Percentiles rank a stretch among this genome's conserved stretches.
Evolutionary conservation across 2,797 vertebrate species (phyloP).

Genomic region (Anisognathus igniventris): DNA sequence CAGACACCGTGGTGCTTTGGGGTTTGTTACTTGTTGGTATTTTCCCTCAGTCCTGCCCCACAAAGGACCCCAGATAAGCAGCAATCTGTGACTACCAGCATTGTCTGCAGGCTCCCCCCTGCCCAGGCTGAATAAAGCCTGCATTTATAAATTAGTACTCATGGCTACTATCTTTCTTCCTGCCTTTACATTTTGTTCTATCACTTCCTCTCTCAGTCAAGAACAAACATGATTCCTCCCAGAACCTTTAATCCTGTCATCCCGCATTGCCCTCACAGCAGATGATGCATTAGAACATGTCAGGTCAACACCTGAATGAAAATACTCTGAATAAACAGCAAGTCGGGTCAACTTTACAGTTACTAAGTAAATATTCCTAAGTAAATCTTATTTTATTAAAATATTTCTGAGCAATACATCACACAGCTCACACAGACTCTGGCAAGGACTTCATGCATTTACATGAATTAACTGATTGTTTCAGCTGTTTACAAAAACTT

Average conservation of each 20-base stretch:
- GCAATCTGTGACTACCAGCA: background rate
- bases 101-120: background rate
- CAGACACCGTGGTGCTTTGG: background rate
- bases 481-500: background rate
- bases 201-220: constrained; percentile 5
- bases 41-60: background rate
- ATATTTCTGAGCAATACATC: background rate
- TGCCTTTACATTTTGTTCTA: background rate
- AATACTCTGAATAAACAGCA: background rate
- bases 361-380: background rate
- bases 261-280: background rate
- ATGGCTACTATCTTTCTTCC: background rate
- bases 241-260: constrained; percentile 5
- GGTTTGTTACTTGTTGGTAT: background rate
- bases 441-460: background rate
- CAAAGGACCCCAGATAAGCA: background rate
- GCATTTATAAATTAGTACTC: background rate
- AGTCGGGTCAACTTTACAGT: background rate
- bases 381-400: background rate
- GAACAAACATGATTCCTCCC: constrained; percentile 3
- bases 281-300: background rate
- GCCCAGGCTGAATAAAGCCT: background rate
- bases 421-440: background rate
- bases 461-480: background rate
- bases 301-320: background rate